Base-by-base conservation (phyloP, 2,797 vertebrate species). In the Myripristis jacobus region DNA sequence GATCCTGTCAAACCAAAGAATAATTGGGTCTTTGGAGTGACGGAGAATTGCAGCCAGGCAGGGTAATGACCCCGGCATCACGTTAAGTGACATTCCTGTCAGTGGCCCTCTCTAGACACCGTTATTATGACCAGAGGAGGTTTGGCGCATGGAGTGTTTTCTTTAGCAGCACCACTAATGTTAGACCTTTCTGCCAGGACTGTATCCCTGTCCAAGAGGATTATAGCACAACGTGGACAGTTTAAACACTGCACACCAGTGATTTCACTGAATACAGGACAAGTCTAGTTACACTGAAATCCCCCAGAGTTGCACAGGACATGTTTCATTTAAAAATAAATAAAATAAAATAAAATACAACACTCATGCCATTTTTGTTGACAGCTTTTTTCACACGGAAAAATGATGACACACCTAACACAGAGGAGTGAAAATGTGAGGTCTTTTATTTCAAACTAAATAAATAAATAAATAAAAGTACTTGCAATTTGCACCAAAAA, bases 21-120 rank as follows among this genome's bases (percentile, higher is more conserved):
- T 88, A 91, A 88, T 87, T 88, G 83, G 85, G 79, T 85, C 69
- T 79, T 71, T 79, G 77, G 67, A 71, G 79, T 82, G 81, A 84
- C 75, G 44, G 80, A 74, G 76, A 80, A 69, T 76, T 78, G 70
- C 79, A 80, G 74, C 66, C 16, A 2, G 77, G 64, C 63, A 65
- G 69, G 65, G 73, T 81, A 86, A 88, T 83, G 86, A 86, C 91
- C 79, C 70, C 27, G 52, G n/a, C 66, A 18, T 81, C 81, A 72
- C 75, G 75, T 38, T 59, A 79, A 75, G 78, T 79, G 80, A 80
- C 53, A 52, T 58, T 75, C 34, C 50, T 34, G 36, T 71, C 77
- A 36, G 31, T 66, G 50, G 82, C 65, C 71, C 27, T 75, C 47
- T 60, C 69, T 53, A 69, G 51, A 78, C 80, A 73, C 69, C 76